Percentiles rank a stretch among this genome's conserved stretches.
These are phyloP conservation scores for Cantharis rustica DNA, from an alignment of 2,888 invertebrate species.

Conservation along the genomic window DNA sequence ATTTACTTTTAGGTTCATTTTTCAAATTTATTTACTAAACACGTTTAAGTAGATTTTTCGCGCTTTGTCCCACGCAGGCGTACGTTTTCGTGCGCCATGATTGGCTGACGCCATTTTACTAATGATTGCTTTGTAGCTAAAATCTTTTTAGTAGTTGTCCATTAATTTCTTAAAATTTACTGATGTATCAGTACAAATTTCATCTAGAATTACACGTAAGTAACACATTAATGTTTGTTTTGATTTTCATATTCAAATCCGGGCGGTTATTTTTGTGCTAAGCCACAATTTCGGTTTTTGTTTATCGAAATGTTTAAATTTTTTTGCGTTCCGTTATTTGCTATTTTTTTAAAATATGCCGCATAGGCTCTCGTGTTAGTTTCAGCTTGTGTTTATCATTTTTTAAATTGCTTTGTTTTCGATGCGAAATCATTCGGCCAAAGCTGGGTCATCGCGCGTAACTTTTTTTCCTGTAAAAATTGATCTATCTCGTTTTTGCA, in stretches of 20 bases:
- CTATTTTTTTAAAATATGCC: neutral
- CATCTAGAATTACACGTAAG: slow-evolving; percentile 44
- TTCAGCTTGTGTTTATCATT: neutral
- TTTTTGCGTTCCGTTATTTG: neutral
- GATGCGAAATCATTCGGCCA: neutral
- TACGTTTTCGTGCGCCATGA: slow-evolving; percentile 34
- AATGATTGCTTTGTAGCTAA: slow-evolving; percentile 52
- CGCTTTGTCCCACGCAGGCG: slow-evolving; percentile 15
- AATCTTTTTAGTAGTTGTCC: slow-evolving; percentile 51
- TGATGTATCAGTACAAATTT: slow-evolving; percentile 45
- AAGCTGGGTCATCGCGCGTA: neutral
- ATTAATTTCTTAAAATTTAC: slow-evolving; percentile 47
- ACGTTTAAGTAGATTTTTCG: neutral
- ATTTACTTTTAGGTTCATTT: neutral
- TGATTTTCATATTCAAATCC: neutral
- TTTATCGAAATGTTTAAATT: neutral
- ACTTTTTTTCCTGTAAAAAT: neutral
- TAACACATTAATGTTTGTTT: slow-evolving; percentile 14
- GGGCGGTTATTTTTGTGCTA: neutral
- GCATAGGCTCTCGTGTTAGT: neutral
- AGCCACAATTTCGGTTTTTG: neutral
- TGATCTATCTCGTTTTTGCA: slow-evolving; percentile 2
- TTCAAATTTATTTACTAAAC: neutral
- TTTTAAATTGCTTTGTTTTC: neutral
- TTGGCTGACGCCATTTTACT: slow-evolving; percentile 54